Base-by-base conservation (phyloP, 2,797 vertebrate genomes). In the Cephalopachus bancanus region DNA sequence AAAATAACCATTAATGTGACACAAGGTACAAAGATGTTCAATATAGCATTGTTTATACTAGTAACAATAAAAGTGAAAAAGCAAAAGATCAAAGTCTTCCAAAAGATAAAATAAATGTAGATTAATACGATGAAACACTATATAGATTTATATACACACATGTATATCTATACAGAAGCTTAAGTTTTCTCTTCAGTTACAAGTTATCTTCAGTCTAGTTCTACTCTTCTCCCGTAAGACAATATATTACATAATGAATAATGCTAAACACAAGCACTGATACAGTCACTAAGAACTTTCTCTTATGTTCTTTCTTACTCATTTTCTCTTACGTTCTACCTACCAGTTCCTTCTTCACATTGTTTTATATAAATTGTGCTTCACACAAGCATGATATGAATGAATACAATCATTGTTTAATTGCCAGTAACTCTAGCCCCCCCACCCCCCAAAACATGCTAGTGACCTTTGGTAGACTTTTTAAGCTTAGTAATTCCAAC, bases 361-460 rank as follows among this genome's bases (percentile, higher is more conserved):
- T 90, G n/a, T 93, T 95, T 94, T 78, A 89, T n/a, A 64, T 91
- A 95, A 83, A 76, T 5, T 84, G n/a, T 90, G 72, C 79, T 95
- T 95, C 53, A 83, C 3, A 14, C 55, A 84, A 91, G 64, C 80
- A 96, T 14, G 26, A 51, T 51, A 80, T 44, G 19, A 95, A 64
- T 44, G 59, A 65, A 84, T 64, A 87, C 0, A 92, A 94, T 64
- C 16, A 78, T 19, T 30, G 5, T 64, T 90, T 4, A 67, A 65
- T 85, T 94, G 90, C 26, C 83, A 79, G 19, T 65, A 81, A 96
- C 37, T 92, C 60, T 87, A 90, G 90, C 3, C 37, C 37, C 37
- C 37, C 37, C 37, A 84, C 55, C 33, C 95, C 91, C 67, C 86
- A 72, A 83, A 53, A 55, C 17, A 65, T 20, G 65, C 51, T 60